Evolutionary conservation across 2,888 invertebrate genomes (phyloP).

Genomic region (Ctenicera cuprea): DNA sequence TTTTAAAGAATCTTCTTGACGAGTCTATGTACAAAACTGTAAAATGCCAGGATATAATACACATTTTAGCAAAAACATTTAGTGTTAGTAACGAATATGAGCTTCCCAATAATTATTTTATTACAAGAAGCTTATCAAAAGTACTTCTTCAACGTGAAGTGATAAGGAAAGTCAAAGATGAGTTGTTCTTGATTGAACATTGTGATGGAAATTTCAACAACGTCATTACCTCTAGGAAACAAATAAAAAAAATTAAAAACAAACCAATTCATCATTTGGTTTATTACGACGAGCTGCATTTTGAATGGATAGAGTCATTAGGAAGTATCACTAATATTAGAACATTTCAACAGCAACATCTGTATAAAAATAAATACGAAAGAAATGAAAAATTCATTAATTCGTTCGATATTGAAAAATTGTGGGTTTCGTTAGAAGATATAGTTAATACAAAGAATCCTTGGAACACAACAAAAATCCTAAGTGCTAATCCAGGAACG

Average conservation of each 20-base stretch:
- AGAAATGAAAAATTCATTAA: not conserved
- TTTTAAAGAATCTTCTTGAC: not conserved
- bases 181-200: conserved; percentile 29
- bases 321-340: conserved; percentile 17
- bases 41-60: conserved; percentile 26
- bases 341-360: not conserved
- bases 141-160: not conserved
- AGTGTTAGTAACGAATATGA: conserved; percentile 24
- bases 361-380: not conserved
- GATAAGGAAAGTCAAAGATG: not conserved
- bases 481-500: conserved; percentile 24
- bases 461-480: not conserved
- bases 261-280: not conserved
- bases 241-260: not conserved
- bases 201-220: not conserved
- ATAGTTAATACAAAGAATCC: not conserved
- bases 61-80: conserved; percentile 17
- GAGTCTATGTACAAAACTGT: conserved; percentile 2
- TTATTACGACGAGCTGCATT: not conserved
- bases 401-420: not conserved
- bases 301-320: conserved; percentile 18
- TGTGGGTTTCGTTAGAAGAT: not conserved
- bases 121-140: not conserved
- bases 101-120: not conserved
- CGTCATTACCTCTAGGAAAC: not conserved